Evolutionary conservation across 1,140 invertebrate genomes (phyloP), one percentile per base, ranked within the genome.

Genomic region (Watersipora subatra): DNA sequence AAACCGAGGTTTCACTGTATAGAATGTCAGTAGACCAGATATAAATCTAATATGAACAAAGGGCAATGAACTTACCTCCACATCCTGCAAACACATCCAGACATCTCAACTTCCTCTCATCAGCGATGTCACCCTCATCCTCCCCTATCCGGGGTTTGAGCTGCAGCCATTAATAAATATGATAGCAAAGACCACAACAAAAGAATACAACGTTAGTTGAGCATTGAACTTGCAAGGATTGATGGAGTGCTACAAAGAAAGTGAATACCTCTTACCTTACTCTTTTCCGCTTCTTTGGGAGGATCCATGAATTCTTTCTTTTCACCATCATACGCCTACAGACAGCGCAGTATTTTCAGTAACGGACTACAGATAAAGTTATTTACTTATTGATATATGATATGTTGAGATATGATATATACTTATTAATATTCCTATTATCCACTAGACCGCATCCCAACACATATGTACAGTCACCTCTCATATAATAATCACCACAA

Each of bases 81-180:
- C 90, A 92, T 0, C 91, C 91, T 69, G 90, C 88, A 81, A 93
- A 93, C n/a, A 93, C 86, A 77, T 93, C 90, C 62, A 93, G 78
- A 46, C 84, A 73, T 59, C 22, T 59, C 22, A 28, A 22, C 22
- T 59, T 59, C 27, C 17, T 24, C 7, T 12, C 7, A 12, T 22
- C 58, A 25, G 7, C 22, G 7, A 25, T 59, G 7, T 24, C 58
- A 86, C 80, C 88, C 88, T 1, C 85, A 82, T 77, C 83, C 84
- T 12, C 78, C 79, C 69, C 82, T 71, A 66, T 72, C 72, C 69
- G 73, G 63, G 28, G 61, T 17, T 59, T 25, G 7, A 28, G 7
- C 22, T 25, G 22, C 22, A 59, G 22, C 7, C 7, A 24, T 7
- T 12, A 59, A 12, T 7, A 22, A 59, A 17, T 28, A 22, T 12